These are phyloP conservation scores for Montipora sp. DNA, from an alignment of 64 coral and sea anemone genomes.

Conservation along the genomic window DNA sequence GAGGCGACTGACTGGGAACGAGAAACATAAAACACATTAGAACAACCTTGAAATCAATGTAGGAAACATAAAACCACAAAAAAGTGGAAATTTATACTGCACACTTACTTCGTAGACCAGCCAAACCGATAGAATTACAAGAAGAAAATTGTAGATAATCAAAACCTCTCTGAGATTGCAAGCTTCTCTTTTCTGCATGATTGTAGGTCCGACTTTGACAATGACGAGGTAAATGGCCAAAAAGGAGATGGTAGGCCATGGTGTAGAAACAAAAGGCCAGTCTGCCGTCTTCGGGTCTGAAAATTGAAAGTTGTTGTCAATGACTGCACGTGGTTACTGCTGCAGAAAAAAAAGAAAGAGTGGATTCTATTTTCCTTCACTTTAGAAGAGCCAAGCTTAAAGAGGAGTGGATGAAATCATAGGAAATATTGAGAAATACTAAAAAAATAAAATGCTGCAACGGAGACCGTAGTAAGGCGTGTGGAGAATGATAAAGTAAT, in stretches of 20 bases:
- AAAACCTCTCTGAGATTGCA: slow-evolving; percentile 70
- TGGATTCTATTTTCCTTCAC: too few species aligned
- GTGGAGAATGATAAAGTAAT: too few species aligned
- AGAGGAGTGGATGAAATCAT: too few species aligned
- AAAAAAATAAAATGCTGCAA: too few species aligned
- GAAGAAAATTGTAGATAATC: slow-evolving; percentile 77
- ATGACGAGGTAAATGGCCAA: slow-evolving; percentile 84
- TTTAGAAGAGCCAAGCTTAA: too few species aligned
- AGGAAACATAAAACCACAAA: too few species aligned
- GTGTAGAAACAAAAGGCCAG: slow-evolving; percentile 81
- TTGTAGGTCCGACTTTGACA: slow-evolving; percentile 84
- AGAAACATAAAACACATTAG: neutral
- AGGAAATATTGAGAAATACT: too few species aligned
- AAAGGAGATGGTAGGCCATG: slow-evolving; percentile 77
- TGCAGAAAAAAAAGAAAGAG: too few species aligned
- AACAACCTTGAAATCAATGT: too few species aligned
- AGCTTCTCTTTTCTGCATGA: slow-evolving; percentile 85
- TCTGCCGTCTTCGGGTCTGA: slow-evolving; percentile 79
- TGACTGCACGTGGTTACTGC: too few species aligned
- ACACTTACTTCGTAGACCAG: slow-evolving; percentile 89
- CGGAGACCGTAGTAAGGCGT: too few species aligned
- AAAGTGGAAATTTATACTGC: too few species aligned
- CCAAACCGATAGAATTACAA: slow-evolving; percentile 84
- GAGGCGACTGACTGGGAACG: slow-evolving; percentile 78
- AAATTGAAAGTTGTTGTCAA: neutral